A percentile compares a stretch with the other conserved stretches of the same genome.
These are phyloP conservation scores for Chironomus tepperi DNA, from an alignment of 1,140 invertebrate species.

Conservation along the genomic window DNA sequence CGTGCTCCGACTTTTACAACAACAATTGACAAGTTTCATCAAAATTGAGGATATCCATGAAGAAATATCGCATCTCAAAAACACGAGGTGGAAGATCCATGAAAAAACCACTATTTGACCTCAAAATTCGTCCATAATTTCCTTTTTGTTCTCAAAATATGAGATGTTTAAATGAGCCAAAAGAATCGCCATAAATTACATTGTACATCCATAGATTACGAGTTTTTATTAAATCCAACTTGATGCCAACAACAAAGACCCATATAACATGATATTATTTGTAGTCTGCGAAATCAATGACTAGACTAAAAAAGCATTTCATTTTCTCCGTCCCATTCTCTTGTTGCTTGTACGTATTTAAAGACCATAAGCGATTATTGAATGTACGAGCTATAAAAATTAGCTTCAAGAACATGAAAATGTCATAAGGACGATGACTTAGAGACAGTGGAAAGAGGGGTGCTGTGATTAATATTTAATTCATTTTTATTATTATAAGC, in stretches of 20 bases:
- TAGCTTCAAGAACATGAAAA: constrained; percentile 4
- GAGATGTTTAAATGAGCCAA: not conserved
- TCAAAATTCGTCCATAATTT: too few species aligned
- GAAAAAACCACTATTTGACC: too few species aligned
- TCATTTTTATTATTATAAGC: not conserved
- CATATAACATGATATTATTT: constrained; percentile 11
- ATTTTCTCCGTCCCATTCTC: too few species aligned
- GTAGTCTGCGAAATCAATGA: constrained; percentile 17
- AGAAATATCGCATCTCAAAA: too few species aligned
- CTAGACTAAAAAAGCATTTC: not conserved
- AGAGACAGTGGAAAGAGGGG: not conserved
- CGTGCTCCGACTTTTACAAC: too few species aligned
- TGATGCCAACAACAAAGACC: not conserved
- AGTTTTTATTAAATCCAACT: too few species aligned
- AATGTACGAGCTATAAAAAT: not conserved
- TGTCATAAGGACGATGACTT: constrained; percentile 20
- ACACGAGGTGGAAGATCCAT: too few species aligned
- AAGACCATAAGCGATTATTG: constrained; percentile 16
- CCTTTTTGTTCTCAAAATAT: too few species aligned
- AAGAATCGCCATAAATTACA: not conserved
- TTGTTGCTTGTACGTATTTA: constrained; percentile 8
- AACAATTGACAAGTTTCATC: too few species aligned
- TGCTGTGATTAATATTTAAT: constrained; percentile 22
- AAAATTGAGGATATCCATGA: too few species aligned
- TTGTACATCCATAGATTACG: not conserved